Base-by-base conservation (phyloP, 2,113 vertebrate species). In the Dasyornis broadbenti region DNA sequence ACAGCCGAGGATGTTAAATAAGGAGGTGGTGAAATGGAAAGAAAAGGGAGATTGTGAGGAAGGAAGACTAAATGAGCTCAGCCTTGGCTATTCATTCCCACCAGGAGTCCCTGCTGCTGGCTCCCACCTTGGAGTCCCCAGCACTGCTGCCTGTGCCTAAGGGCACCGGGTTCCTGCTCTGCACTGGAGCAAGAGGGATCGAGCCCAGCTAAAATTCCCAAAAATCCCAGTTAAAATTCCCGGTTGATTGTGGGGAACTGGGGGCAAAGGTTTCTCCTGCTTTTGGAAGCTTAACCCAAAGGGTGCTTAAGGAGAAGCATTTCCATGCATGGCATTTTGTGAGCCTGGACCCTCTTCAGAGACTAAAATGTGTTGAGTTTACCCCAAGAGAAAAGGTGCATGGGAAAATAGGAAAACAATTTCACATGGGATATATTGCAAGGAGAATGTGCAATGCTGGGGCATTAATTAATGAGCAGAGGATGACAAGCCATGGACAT, bases 11-110 rank as follows among this genome's bases (percentile, higher is more conserved):
- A 33, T 33, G 53, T 86, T 81, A 83, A 95, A 95, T 90, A 75
- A 86, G 81, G 88, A 96, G 90, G 86, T 89, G 92, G 69, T 72
- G 90, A 95, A 90, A 92, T 13, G 90, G 72, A 90, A 94, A 93
- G 93, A 86, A 83, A 86, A 90, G 94, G 45, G 52, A 90, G 79
- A 78, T 35, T 81, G 92, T 83, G 50, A 90, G 21, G 64, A 81
- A 78, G 64, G 77, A 24, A 54, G 53, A n/a, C 81, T 52, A 79
- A 95, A 73, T 44, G 75, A 90, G 76, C 85, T 83, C 59, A 70
- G n/a, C 12, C 76, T 45, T 49, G 5, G 47, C 66, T 86, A 7
- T 77, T 91, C 56, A 22, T 35, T 54, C 82, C 33, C 66, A 60
- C 12, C 0, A 3, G 52, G 16, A 77, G 8, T 16, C 7, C 28